A percentile compares a stretch with the other conserved stretches of the same genome.
Conservation (phyloP, 1,140 invertebrate species). For the Sycophila sp. region DNA sequence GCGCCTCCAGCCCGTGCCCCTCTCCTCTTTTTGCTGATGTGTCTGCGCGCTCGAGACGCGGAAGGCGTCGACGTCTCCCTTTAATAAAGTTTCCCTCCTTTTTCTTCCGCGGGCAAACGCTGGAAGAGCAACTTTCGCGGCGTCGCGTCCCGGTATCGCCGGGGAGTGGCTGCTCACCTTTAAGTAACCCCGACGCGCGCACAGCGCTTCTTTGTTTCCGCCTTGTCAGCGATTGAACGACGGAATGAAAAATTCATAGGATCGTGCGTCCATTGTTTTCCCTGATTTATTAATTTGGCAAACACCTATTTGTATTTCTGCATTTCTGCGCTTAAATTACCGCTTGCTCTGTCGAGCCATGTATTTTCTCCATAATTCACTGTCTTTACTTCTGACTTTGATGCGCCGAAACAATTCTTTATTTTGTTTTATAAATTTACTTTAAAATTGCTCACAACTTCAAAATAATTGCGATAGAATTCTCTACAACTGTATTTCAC, state of each 20-base stretch:
- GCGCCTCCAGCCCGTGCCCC: background rate
- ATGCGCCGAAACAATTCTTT: too few species aligned
- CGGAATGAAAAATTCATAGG: background rate
- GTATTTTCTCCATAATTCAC: background rate
- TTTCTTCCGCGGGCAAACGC: background rate
- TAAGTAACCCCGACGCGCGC: conserved; percentile 6
- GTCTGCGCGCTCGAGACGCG: background rate
- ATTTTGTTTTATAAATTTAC: too few species aligned
- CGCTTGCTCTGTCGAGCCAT: too few species aligned
- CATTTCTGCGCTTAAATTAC: too few species aligned
- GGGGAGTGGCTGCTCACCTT: conserved; percentile 8
- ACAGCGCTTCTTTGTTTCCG: conserved; percentile 21
- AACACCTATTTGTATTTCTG: too few species aligned
- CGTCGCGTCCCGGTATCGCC: too few species aligned
- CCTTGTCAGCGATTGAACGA: background rate
- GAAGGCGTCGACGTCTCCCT: background rate
- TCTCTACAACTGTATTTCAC: too few species aligned
- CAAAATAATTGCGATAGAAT: too few species aligned
- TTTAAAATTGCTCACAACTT: too few species aligned
- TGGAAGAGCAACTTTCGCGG: background rate
- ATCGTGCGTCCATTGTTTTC: too few species aligned
- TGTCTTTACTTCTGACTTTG: background rate
- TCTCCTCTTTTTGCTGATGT: background rate
- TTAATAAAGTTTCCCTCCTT: conserved; percentile 8
- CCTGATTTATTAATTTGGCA: too few species aligned